Base-by-base conservation (phyloP, 2,797 vertebrate genomes). In the Chloroceryle inda region DNA sequence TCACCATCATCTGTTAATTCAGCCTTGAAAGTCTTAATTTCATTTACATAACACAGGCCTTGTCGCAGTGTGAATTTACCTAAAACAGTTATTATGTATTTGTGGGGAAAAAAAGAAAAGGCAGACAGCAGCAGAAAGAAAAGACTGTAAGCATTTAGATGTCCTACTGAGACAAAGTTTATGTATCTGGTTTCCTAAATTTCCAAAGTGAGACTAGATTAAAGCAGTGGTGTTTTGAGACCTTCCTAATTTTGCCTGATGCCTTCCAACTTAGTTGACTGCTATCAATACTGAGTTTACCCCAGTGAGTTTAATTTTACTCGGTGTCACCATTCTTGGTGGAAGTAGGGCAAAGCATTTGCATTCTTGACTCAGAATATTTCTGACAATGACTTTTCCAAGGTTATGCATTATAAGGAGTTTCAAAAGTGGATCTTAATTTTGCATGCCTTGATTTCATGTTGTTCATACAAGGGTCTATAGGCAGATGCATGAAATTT, bases 61-160 rank as follows among this genome's bases (percentile, higher is more conserved):
- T 92, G 62, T 96, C 97, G 96, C 96, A 97, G 94, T 95, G 55
- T 92, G 94, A 96, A 92, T 78, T 93, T 93, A 93, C 94, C 93
- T 97, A 96, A 98, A 98, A 98, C 97, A 98, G 96, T 96, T 96
- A 88, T 90, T 94, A 78, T 97, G 93, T 97, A 97, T 97, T 89
- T 95, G 94, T 92, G 95, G 92, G 97, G 79, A 93, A 97, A 88
- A 96, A 59, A 24, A 95, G 96, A 85, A 96, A 38, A 95, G 52
- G n/a, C 86, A 97, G 96, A 96, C 85, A 93, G 69, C 35, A 88
- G 35, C 83, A 94, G 92, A 44, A 62, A 96, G 76, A 92, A 96
- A 95, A 96, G 61, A 75, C 31, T 79, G 62, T n/a, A 74, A 95
- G 16, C 56, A 33, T 90, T 96, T 77, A 62, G 85, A 80, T 97